These are phyloP conservation scores for Manis pentadactyla DNA, from an alignment of 2,797 vertebrate species.

Conservation along the genomic window DNA sequence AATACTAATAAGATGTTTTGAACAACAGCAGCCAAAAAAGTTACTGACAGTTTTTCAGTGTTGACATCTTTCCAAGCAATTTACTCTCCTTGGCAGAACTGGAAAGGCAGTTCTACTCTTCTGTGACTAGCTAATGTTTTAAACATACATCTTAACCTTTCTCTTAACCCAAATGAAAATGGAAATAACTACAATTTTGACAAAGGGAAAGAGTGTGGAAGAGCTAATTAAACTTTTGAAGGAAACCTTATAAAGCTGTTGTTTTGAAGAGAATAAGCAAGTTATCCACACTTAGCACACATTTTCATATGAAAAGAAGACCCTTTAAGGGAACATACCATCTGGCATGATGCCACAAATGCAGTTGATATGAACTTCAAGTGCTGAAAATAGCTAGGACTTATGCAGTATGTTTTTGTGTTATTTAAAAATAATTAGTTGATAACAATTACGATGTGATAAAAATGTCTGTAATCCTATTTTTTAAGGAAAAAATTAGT, in stretches of 20 bases:
- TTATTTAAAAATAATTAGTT: slow-evolving; percentile 44
- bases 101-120: slow-evolving; percentile 64
- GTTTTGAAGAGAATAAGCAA: slow-evolving; percentile 68
- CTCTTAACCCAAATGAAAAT: slow-evolving; percentile 65
- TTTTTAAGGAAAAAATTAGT: background rate
- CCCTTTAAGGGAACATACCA: slow-evolving; percentile 33
- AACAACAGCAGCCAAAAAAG: slow-evolving; percentile 69
- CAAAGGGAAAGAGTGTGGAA: slow-evolving; percentile 50
- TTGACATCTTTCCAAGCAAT: slow-evolving; percentile 78
- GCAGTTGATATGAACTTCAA: slow-evolving; percentile 3
- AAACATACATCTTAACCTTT: slow-evolving; percentile 43
- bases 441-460: background rate
- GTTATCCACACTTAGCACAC: slow-evolving; percentile 29
- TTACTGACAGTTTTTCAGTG: slow-evolving; percentile 76
- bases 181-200: slow-evolving; percentile 69
- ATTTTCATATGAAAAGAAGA: slow-evolving; percentile 50
- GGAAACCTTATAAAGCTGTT: slow-evolving; percentile 24
- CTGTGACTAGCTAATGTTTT: slow-evolving; percentile 70
- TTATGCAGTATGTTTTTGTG: background rate
- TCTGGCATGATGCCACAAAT: slow-evolving; percentile 24
- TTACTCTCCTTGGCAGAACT: slow-evolving; percentile 75
- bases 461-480: background rate
- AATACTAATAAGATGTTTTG: slow-evolving; percentile 78
- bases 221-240: slow-evolving; percentile 71
- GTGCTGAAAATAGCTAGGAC: background rate